These are phyloP conservation scores for Macrobrachium rosenbergii DNA, from an alignment of 1,140 invertebrate genomes.

Conservation along the genomic window DNA sequence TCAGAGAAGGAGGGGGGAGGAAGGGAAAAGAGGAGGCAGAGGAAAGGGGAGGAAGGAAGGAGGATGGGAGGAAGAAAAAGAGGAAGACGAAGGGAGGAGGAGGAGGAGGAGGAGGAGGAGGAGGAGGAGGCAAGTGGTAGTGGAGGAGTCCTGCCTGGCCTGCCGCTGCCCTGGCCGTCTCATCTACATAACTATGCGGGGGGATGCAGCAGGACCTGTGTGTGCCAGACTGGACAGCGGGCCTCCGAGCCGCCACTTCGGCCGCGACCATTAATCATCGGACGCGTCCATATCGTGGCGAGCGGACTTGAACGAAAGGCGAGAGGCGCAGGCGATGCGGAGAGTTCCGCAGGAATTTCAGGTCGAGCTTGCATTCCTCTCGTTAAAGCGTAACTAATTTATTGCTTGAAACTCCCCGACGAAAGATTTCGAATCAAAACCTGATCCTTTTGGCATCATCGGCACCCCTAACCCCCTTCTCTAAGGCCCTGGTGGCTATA, in stretches of 20 bases:
- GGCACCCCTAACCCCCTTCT: background rate
- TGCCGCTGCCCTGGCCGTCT: constrained; percentile 9
- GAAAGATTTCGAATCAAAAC: constrained; percentile 57
- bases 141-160: background rate
- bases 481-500: background rate
- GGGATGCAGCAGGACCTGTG: constrained; percentile 54
- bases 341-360: constrained; percentile 48
- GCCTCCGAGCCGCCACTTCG: constrained; percentile 29
- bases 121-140: constrained; percentile 13
- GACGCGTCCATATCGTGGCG: constrained; percentile 31
- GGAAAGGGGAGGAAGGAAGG: background rate
- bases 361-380: constrained; percentile 57
- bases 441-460: constrained; percentile 3
- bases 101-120: background rate
- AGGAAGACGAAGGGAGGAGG: background rate
- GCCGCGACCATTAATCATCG: constrained; percentile 56
- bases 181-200: constrained; percentile 61
- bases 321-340: constrained; percentile 13
- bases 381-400: constrained; percentile 63
- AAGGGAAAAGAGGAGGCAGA: background rate
- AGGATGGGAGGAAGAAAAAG: background rate
- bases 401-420: constrained; percentile 59
- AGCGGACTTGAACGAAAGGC: constrained; percentile 46
- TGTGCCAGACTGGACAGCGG: constrained; percentile 56
- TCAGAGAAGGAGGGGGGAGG: constrained; percentile 9